Evolutionary conservation across 2,113 vertebrate genomes (phyloP), one percentile per base, ranked within the genome.

Genomic region (Alouatta palliata): DNA sequence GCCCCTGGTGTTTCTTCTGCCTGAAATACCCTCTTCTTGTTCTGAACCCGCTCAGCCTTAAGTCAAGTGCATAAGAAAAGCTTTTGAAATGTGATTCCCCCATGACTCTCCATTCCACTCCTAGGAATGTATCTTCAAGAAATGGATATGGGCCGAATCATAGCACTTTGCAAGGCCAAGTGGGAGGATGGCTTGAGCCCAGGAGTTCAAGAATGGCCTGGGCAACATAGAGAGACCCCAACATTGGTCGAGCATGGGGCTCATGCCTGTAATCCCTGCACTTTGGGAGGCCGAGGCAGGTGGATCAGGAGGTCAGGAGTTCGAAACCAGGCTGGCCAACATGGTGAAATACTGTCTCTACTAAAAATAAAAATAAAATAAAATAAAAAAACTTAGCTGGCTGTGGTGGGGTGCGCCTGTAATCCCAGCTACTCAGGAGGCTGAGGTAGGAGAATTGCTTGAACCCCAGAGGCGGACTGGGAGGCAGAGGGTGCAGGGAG

Each of bases 1-100:
- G 75, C 49, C 17, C 40, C 1, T 0, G 0, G 6, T 0, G 4
- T 13, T 19, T 25, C 91, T 16, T 37, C 32, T 9, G 1, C 70
- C 35, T 8, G 21, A 56, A 58, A 75, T 2, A 1, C 49, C 5
- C 20, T 52, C 66, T 37, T 14, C 35, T 49, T 45, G 70, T 45
- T 23, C 2, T 1, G 3, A 73, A 1, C n/a, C 17, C 17, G 25
- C 49, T 37, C 19, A 47, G 66, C 9, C 37, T 32, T 73, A 52
- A 27, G 20, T 20, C 76, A n/a, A 21, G 1, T 1, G 9, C 27
- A 1, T 2, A 32, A 30, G 35, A 10, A n/a, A 32, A 66, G 30
- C 8, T 58, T 47, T 30, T 77, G 43, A 80, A n/a, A 4, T 3
- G 19, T 20, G 20, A 27, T 52, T 58, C 10, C 3, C 68, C 45